Evolutionary conservation across 92 coral and sea anemone species (phyloP).

Genomic region (Hydrozoanthus gracilis): DNA sequence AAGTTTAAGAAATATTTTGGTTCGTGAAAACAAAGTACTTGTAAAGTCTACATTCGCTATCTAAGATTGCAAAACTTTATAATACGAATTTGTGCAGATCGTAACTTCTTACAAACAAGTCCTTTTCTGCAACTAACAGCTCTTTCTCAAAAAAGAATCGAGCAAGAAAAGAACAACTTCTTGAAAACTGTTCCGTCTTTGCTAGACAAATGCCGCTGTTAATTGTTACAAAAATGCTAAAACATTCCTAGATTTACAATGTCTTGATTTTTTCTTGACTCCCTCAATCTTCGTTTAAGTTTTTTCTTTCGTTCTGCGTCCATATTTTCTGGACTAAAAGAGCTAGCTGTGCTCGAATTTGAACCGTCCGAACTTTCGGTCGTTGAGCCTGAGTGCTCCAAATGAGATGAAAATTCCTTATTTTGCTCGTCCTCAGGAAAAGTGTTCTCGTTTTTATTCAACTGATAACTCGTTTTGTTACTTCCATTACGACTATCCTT

Average conservation of each 20-base stretch:
- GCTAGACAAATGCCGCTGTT: background rate
- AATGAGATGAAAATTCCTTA: constrained; percentile 2
- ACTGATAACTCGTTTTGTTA: background rate
- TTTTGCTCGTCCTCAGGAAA: background rate
- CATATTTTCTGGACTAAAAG: constrained; percentile 8
- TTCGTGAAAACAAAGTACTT: too few relatives aligned
- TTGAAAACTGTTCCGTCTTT: background rate
- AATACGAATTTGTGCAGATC: too few relatives aligned
- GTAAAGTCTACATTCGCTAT: too few relatives aligned
- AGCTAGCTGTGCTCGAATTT: constrained; percentile 33
- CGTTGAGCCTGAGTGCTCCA: constrained; percentile 45
- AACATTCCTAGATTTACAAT: constrained; percentile 84
- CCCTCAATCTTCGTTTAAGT: constrained; percentile 70
- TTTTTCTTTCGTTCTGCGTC: constrained; percentile 69
- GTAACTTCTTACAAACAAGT: too few relatives aligned
- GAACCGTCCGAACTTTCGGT: constrained; percentile 65
- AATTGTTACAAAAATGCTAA: constrained; percentile 11
- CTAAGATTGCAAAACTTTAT: too few relatives aligned
- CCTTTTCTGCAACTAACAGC: too few relatives aligned
- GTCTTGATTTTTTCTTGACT: constrained; percentile 73
- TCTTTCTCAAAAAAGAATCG: too few relatives aligned
- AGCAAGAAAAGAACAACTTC: too few relatives aligned
- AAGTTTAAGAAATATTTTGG: too few relatives aligned
- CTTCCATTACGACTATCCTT: background rate
- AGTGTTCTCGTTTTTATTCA: background rate